These are phyloP conservation scores for Prunella strophiata DNA, from an alignment of 2,797 vertebrate genomes.

Conservation along the genomic window DNA sequence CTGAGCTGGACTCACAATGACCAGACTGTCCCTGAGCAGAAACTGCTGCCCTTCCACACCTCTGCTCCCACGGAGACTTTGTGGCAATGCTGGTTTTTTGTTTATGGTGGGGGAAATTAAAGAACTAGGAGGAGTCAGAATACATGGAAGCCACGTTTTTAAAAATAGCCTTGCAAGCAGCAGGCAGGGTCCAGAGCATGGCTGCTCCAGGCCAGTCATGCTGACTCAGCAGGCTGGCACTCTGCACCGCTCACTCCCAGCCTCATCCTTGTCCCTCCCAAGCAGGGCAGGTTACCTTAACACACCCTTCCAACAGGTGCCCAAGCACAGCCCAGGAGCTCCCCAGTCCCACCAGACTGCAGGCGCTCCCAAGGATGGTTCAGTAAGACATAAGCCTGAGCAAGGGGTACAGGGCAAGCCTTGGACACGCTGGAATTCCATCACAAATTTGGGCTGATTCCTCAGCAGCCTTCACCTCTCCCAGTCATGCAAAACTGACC, in stretches of 20 bases:
- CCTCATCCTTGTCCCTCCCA: background rate
- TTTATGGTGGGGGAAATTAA: conserved; percentile 18
- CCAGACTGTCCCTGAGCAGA: background rate
- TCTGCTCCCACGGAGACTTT: background rate
- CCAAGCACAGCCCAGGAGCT: background rate
- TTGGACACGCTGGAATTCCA: background rate
- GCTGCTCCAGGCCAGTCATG: conserved; percentile 77
- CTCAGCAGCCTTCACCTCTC: background rate
- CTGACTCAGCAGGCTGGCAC: conserved; percentile 79
- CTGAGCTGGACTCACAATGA: background rate
- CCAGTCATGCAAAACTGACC: accelerated
- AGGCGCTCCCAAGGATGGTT: background rate
- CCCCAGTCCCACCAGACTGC: background rate
- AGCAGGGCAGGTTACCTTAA: background rate
- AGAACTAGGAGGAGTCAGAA: conserved; percentile 61
- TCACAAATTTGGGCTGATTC: background rate
- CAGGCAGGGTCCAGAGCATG: conserved; percentile 53
- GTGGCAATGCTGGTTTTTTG: background rate
- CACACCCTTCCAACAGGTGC: background rate
- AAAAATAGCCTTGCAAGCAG: conserved; percentile 77
- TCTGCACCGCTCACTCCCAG: background rate
- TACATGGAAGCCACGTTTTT: conserved; percentile 72
- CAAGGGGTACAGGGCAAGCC: background rate
- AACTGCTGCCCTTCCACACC: background rate
- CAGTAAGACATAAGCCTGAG: background rate